phyloP scores from a whole-genome alignment of 2,888 invertebrate species.

The Heliconius ismenius region DNA sequence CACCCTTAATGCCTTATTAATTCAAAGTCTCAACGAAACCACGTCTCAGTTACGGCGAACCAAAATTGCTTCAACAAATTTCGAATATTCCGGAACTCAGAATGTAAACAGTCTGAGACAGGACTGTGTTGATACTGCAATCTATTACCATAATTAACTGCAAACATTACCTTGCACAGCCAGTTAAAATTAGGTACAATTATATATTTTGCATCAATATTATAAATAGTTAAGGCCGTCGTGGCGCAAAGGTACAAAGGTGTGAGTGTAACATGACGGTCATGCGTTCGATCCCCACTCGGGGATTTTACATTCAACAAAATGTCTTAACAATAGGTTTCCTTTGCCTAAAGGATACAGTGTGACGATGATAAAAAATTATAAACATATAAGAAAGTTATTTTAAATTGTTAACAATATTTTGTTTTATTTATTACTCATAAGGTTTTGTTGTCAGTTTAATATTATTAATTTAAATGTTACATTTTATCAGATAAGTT shows the following conservation, averaged over 20 bases:
- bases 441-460: too few species aligned
- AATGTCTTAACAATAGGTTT: too few species aligned
- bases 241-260: too few species aligned
- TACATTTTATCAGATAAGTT: too few species aligned
- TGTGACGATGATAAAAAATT: too few species aligned
- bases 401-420: neutral
- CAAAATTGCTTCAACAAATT: slow-evolving; percentile 43
- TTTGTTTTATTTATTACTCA: too few species aligned
- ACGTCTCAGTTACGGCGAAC: slow-evolving; percentile 44
- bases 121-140: slow-evolving; percentile 57
- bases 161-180: slow-evolving; percentile 69
- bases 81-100: slow-evolving; percentile 50
- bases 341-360: too few species aligned
- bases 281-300: too few species aligned
- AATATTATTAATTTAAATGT: too few species aligned
- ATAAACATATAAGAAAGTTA: neutral
- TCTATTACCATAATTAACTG: slow-evolving; percentile 75
- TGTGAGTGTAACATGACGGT: too few species aligned
- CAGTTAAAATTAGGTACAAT: slow-evolving; percentile 65
- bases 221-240: neutral
- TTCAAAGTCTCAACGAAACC: slow-evolving; percentile 37
- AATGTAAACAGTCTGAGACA: slow-evolving; percentile 51
- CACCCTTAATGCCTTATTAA: slow-evolving; percentile 37
- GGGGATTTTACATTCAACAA: too few species aligned
- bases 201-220: slow-evolving; percentile 46